Base-by-base conservation (phyloP, 37 sponge, comb jelly and placozoan species). In the Geodia barretti region DNA sequence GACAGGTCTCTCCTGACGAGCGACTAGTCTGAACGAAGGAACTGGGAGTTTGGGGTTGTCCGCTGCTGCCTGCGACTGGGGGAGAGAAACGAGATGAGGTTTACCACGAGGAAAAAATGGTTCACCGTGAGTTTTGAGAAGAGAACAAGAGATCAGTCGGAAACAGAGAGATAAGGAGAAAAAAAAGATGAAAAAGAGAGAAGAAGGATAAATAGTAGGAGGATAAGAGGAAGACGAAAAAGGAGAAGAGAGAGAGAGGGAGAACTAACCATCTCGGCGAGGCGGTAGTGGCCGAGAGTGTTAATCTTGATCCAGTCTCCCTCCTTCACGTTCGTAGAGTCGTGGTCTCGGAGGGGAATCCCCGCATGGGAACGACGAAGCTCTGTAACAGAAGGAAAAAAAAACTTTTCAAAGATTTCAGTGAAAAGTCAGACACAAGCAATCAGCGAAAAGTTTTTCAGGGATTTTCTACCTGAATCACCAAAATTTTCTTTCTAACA, bases 231-330 rank as follows among this genome's bases (percentile, higher is more conserved):
- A n/a, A n/a, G n/a, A n/a, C n/a, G n/a, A n/a, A n/a, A n/a, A n/a
- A n/a, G n/a, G n/a, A n/a, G n/a, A n/a, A n/a, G 66, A 30, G 66
- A 30, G 24, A 30, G 66, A 30, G 31, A 30, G 66, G 26, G 66
- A 30, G 66, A 30, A 35, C 89, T 82, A 64, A 88, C 93, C 89
- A 92, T 88, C 64, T 88, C 89, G n/a, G 72, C 86, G 9, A 98
- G 79, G 23, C 86, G 63, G 86, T 95, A 96, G 89, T 97, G 95
- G 0, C 85, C 87, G 30, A 96, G 89, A 26, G 99, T 98, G 91
- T 98, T 98, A 73, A 98, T 77, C 54, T 70, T 87, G 72, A 61
- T 90, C 95, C 93, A 96, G 26, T 88, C 92, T 9, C 95, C 93
- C 0, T 75, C 81, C 38, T 72, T 83, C 1, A 39, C 82, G 64